A percentile compares a stretch with the other conserved stretches of the same genome.
These are phyloP conservation scores for Nasonia vitripennis DNA, from an alignment of 1,140 invertebrate genomes.

Conservation along the genomic window DNA sequence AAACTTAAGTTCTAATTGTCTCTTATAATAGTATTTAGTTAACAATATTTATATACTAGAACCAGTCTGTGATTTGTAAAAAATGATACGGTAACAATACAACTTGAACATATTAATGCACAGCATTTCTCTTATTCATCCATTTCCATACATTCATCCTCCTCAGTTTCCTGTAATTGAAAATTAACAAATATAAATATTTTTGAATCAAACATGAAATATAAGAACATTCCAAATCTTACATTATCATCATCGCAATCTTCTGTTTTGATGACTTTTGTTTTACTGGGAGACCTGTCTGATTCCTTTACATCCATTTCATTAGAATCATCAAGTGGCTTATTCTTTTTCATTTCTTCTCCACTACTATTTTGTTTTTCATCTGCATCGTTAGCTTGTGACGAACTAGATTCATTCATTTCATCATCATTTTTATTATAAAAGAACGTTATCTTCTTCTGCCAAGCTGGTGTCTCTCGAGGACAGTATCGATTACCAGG, in stretches of 20 bases:
- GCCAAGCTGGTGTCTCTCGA: slow-evolving; percentile 45
- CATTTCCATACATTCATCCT: not conserved
- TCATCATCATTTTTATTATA: slow-evolving; percentile 18
- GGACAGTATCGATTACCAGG: slow-evolving; percentile 48
- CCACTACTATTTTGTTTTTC: too few species aligned
- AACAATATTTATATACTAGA: not conserved
- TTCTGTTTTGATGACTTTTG: not conserved
- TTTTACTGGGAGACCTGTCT: not conserved
- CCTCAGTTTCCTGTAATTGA: not conserved
- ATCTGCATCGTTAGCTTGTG: not conserved
- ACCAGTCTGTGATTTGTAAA: not conserved
- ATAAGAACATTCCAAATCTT: not conserved
- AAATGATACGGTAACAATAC: not conserved
- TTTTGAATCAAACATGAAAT: not conserved
- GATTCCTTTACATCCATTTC: not conserved
- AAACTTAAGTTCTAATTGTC: not conserved
- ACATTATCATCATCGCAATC: not conserved
- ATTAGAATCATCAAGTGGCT: not conserved
- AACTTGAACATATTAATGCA: not conserved
- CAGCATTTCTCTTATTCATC: not conserved
- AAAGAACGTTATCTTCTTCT: slow-evolving; percentile 49
- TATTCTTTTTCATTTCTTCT: not conserved
- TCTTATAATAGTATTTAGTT: not conserved
- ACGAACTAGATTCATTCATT: not conserved
- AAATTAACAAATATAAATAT: not conserved